Evolutionary conservation across 2,113 vertebrate genomes (phyloP).

Genomic region (Syngnathus scovelli): DNA sequence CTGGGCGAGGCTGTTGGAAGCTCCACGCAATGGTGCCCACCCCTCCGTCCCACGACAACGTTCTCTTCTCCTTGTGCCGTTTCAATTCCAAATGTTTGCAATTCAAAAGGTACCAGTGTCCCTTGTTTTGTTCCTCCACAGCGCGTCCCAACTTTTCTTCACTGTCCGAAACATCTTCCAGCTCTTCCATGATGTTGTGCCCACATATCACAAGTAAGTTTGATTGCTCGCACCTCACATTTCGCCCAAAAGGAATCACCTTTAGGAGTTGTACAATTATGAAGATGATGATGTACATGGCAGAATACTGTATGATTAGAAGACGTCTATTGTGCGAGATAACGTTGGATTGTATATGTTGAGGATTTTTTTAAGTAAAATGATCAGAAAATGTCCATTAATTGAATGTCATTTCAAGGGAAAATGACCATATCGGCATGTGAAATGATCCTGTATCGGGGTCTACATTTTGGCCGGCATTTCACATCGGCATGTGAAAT

Average conservation of each 20-base stretch:
- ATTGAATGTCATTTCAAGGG: no score
- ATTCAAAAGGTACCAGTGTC: not conserved
- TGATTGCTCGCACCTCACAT: not conserved
- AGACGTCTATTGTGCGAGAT: no score
- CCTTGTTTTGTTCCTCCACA: slow-evolving; percentile 40
- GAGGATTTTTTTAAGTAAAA: no score
- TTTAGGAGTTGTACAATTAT: no score
- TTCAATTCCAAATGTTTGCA: not conserved
- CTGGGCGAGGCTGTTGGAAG: slow-evolving; percentile 83
- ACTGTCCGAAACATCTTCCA: slow-evolving; percentile 92
- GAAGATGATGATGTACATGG: no score
- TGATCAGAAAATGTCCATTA: no score
- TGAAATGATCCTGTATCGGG: no score
- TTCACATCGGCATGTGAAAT: no score
- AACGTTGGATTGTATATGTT: no score
- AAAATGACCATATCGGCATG: no score
- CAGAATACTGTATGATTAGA: no score
- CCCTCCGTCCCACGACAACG: not conserved
- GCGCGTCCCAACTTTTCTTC: slow-evolving; percentile 88
- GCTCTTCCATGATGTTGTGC: slow-evolving; percentile 94
- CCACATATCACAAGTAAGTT: slow-evolving; percentile 92
- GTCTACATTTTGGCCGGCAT: no score
- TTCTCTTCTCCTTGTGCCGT: not conserved
- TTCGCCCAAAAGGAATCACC: not conserved
- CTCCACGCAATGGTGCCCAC: slow-evolving; percentile 80